These are phyloP conservation scores for Poeciliopsis retropinna DNA, from an alignment of 2,113 vertebrate species.

Conservation along the genomic window DNA sequence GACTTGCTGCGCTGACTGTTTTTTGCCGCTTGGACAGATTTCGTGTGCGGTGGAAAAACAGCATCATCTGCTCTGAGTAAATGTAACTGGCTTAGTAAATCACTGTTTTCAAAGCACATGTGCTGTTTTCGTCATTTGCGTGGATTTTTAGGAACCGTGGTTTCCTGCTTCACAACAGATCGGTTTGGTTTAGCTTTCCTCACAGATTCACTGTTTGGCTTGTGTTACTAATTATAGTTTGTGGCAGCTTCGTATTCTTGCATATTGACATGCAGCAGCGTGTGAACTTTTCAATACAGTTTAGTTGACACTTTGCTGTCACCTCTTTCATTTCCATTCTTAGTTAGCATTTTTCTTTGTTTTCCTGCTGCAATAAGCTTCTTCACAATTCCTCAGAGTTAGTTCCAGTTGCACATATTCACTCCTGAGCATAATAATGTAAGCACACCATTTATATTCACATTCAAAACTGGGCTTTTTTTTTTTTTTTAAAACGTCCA, in stretches of 20 bases:
- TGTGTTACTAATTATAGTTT: not conserved
- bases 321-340: too few species aligned
- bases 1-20: not conserved
- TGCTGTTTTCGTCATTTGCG: too few species aligned
- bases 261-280: not conserved
- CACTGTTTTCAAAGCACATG: not conserved
- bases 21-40: not conserved
- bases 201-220: not conserved
- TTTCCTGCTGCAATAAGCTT: too few species aligned
- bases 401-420: not conserved
- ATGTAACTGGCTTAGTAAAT: not conserved
- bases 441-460: not conserved
- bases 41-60: not conserved
- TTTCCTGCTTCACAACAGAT: slow-evolving; percentile 23
- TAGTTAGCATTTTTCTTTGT: too few species aligned
- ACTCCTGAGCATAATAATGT: not conserved
- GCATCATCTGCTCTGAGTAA: not conserved
- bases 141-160: not conserved
- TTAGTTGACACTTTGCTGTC: too few species aligned
- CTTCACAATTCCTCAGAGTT: not conserved
- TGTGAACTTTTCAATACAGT: not conserved
- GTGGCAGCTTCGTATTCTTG: too few species aligned
- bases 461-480: not conserved
- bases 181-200: not conserved
- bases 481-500: not conserved